Base-by-base conservation (phyloP, 2,888 invertebrate species). In the Andricus curvator region DNA sequence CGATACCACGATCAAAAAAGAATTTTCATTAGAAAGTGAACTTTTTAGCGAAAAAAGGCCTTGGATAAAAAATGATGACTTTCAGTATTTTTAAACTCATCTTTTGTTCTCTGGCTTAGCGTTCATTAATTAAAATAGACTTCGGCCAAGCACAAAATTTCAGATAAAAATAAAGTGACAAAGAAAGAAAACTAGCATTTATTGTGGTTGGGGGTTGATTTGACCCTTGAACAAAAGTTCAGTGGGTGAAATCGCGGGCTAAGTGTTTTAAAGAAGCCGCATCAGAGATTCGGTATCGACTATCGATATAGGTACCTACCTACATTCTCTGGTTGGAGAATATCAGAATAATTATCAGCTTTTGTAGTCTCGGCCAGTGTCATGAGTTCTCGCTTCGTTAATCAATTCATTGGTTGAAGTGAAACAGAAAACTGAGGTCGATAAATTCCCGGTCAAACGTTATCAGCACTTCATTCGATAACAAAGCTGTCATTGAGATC, bases 391-490 rank as follows among this genome's bases (percentile, higher is more conserved):
- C 22, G 11, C 60, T 9, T 60, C 22, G 0, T n/a, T 60, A 22
- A 22, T 22, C 22, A 60, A n/a, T 60, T n/a, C 44, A 70, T 51
- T 70, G 25, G 25, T 68, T 68, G 5, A 2, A 51, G 48, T 48
- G 44, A 48, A 20, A 70, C 20, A 37, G 85, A 86, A 86, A 86
- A 83, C 77, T 37, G 78, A 84, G 79, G 83, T 87, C 51, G 84
- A 86, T 84, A 85, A 84, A 86, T 86, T 89, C 82, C 83, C 80
- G 84, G 82, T 87, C 84, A 85, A 85, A 83, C 83, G 82, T 86
- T 84, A 84, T 84, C 80, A 82, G 56, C 22, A 60, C 33, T 78
- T 60, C 68, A 68, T 51, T 29, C 41, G 68, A 56, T 64, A 68
- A 9, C 84, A 85, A 84, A 86, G 79, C 78, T 84, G 81, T 80